phyloP scores from a whole-genome alignment of 23 tunicate species.

The Styela clava region DNA sequence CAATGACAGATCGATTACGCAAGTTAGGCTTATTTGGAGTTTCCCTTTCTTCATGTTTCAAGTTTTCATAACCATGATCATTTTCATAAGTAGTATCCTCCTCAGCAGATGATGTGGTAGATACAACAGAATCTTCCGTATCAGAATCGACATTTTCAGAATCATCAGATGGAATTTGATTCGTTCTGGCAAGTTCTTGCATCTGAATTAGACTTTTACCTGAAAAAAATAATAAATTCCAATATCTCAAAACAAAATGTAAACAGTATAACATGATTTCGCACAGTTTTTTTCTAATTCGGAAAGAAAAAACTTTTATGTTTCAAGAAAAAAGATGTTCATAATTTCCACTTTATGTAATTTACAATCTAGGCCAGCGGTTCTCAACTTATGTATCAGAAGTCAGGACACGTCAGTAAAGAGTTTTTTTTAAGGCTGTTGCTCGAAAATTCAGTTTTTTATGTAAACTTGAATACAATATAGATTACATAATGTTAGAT shows the following conservation, averaged over 20 bases:
- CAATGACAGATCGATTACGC: not conserved
- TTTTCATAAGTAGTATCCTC: no score
- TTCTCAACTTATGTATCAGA: no score
- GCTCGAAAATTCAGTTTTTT: no score
- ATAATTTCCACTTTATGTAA: not conserved
- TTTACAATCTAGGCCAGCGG: no score
- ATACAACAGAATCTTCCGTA: slow-evolving; percentile 31
- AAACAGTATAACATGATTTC: not conserved
- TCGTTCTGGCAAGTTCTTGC: slow-evolving; percentile 66
- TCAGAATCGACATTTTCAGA: slow-evolving; percentile 52
- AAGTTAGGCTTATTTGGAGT: not conserved
- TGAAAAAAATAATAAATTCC: slow-evolving; percentile 2
- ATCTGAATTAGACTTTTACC: slow-evolving; percentile 75
- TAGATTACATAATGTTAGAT: no score
- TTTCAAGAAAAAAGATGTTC: slow-evolving; percentile 1
- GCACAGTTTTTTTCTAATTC: not conserved
- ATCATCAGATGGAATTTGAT: slow-evolving; percentile 63
- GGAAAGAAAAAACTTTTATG: not conserved
- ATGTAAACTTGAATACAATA: no score
- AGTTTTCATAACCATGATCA: not conserved
- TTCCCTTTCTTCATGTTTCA: no score
- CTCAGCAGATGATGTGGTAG: slow-evolving; percentile 17
- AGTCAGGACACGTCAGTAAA: no score
- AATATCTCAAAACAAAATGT: not conserved
- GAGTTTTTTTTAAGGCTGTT: no score